Evolutionary conservation across 2,888 invertebrate species (phyloP), one percentile per base, ranked within the genome.

Genomic region (Tillus elongatus): DNA sequence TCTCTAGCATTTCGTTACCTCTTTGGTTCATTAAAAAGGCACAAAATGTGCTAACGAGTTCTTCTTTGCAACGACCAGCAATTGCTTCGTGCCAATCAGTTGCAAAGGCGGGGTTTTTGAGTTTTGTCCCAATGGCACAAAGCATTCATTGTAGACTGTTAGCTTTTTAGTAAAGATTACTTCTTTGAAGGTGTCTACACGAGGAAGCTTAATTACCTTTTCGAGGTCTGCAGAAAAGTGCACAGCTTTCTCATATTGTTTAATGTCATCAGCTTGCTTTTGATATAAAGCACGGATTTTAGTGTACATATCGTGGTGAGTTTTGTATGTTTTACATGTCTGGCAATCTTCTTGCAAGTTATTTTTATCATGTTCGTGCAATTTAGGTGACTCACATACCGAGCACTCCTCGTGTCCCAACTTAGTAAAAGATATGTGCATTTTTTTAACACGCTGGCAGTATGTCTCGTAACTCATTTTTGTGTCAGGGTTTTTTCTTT

Each of bases 1-100:
- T 13, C 10, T 30, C 35, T 26, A 47, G 35, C 4, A 36, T 36
- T 16, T 37, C 33, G 3, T 12, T 15, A 32, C 46, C 47, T 15
- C 41, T 29, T 8, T 26, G 16, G 27, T 31, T 14, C n/a, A 16
- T 15, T n/a, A 11, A n/a, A n/a, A n/a, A n/a, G n/a, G n/a, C n/a
- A n/a, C n/a, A 13, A 32, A 32, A 32, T 3, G 32, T 32, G 10
- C 10, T 32, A 4, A 32, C 16, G 16, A 32, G 16, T 14, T 32
- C 32, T 11, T 32, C 34, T 27, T 34, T 34, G 3, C 14, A 4
- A 13, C 34, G 3, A 2, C 34, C 34, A 8, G 12, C 2, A 10
- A 33, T 10, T 15, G n/a, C n/a, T n/a, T n/a, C n/a, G n/a, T 36
- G 30, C 36, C 36, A 31, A 6, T 31, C 8, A 12, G 24, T 31